A percentile compares a stretch with the other conserved stretches of the same genome.
Evolutionary conservation across 2,797 vertebrate species (phyloP).

Genomic region (Apogon talboti): DNA sequence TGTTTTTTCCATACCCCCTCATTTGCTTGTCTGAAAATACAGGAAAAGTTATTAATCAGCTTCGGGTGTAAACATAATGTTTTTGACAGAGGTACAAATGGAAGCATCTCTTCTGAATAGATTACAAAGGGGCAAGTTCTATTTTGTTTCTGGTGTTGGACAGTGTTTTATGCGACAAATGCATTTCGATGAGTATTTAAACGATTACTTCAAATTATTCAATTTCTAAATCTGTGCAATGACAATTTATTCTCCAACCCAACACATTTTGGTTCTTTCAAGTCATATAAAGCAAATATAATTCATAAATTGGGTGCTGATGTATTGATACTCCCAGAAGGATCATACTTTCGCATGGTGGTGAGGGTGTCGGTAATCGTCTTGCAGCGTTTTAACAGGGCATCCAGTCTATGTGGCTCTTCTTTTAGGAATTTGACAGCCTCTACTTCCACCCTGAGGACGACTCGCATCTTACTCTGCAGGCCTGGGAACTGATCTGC

Average conservation of each 20-base stretch:
- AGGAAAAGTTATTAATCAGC: background rate
- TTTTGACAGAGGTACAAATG: constrained; percentile 26
- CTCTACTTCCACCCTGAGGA: constrained; percentile 96
- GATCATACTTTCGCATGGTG: constrained; percentile 88
- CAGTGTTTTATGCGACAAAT: constrained; percentile 1
- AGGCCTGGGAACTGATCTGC: constrained; percentile 95
- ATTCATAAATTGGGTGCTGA: background rate
- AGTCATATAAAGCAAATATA: background rate
- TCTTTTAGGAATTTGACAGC: constrained; percentile 99
- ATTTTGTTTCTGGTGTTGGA: background rate
- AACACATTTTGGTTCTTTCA: background rate
- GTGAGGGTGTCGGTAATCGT: constrained; percentile 91
- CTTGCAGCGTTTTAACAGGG: constrained; percentile 95
- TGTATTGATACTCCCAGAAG: constrained; percentile 3
- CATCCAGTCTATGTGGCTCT: constrained; percentile 94
- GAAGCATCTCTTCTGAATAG: background rate
- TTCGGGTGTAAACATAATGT: constrained; percentile 12
- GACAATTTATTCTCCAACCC: background rate
- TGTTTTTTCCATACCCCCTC: constrained; percentile 91
- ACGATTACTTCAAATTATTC: constrained; percentile 5
- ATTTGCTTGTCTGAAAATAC: constrained; percentile 88
- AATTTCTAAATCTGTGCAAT: background rate
- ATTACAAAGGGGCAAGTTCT: constrained; percentile 33
- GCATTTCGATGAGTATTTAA: background rate
- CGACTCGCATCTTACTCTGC: constrained; percentile 99